A percentile compares a stretch with the other conserved stretches of the same genome.
These are phyloP conservation scores for Rhagonycha lutea DNA, from an alignment of 2,888 invertebrate species.

Conservation along the genomic window DNA sequence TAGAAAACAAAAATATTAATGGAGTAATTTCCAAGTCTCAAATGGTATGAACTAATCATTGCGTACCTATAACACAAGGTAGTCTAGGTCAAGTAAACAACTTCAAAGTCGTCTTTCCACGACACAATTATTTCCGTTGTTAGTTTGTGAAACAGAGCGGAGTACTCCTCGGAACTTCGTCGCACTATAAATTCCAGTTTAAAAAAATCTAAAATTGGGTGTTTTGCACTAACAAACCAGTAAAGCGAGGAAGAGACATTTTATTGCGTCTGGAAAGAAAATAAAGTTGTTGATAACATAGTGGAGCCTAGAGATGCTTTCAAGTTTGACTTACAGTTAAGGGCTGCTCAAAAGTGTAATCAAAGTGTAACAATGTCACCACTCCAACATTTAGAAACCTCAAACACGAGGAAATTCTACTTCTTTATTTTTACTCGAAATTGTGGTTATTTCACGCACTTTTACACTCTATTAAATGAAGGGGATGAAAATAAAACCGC, in stretches of 20 bases:
- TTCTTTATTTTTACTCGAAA: constrained; percentile 29
- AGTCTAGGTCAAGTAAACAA: not conserved
- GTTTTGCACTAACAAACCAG: not conserved
- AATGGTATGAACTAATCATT: not conserved
- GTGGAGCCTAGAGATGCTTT: constrained; percentile 10
- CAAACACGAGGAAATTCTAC: constrained; percentile 28
- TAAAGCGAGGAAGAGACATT: not conserved
- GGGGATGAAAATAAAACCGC: constrained; percentile 9
- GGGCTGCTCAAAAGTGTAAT: constrained; percentile 34
- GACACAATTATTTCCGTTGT: constrained; percentile 19
- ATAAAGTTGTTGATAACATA: constrained; percentile 10
- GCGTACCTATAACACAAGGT: not conserved
- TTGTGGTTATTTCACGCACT: constrained; percentile 35
- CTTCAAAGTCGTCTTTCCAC: constrained; percentile 6
- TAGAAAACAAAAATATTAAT: not conserved
- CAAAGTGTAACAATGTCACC: constrained; percentile 33
- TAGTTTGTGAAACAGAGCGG: constrained; percentile 19
- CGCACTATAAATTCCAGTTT: not conserved
- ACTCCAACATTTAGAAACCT: constrained; percentile 31
- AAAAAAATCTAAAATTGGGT: not conserved
- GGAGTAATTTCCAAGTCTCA: not conserved
- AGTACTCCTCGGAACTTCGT: constrained; percentile 5
- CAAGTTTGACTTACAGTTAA: constrained; percentile 27
- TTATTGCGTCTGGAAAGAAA: not conserved
- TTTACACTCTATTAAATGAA: constrained; percentile 34